Percentiles rank a stretch among this genome's conserved stretches.
Evolutionary conservation across 2,797 vertebrate genomes (phyloP).

Genomic region (Sciurus carolinensis): DNA sequence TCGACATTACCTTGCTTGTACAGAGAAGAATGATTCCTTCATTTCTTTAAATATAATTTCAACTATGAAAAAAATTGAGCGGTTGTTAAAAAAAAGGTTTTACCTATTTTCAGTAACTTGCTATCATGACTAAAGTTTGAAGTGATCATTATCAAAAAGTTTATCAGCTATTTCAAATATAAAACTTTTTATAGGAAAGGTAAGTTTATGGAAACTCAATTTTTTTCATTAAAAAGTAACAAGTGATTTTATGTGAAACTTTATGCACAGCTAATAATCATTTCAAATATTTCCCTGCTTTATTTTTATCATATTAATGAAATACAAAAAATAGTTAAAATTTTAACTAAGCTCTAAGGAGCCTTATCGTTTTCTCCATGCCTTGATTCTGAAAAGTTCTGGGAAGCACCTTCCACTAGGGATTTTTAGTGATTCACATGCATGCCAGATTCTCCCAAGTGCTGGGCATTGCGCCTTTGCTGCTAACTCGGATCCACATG

Average conservation of each 20-base stretch:
- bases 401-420: neutral
- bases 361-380: neutral
- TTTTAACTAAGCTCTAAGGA: neutral
- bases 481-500: no score
- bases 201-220: neutral
- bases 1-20: neutral
- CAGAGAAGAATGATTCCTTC: neutral
- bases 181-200: neutral
- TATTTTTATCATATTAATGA: neutral
- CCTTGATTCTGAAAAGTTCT: neutral
- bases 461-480: neutral
- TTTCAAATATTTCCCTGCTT: constrained; percentile 13
- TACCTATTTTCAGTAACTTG: neutral
- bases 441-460: neutral
- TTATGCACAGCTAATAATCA: neutral
- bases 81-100: neutral
- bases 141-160: neutral
- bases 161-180: neutral
- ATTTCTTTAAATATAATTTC: constrained; percentile 16
- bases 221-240: neutral
- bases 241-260: constrained; percentile 23
- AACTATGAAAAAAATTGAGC: neutral
- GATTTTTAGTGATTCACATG: neutral
- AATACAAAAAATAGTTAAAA: neutral
- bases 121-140: neutral